Evolutionary conservation across 92 coral and sea anemone genomes (phyloP).

Genomic region (Paragorgia papillata): DNA sequence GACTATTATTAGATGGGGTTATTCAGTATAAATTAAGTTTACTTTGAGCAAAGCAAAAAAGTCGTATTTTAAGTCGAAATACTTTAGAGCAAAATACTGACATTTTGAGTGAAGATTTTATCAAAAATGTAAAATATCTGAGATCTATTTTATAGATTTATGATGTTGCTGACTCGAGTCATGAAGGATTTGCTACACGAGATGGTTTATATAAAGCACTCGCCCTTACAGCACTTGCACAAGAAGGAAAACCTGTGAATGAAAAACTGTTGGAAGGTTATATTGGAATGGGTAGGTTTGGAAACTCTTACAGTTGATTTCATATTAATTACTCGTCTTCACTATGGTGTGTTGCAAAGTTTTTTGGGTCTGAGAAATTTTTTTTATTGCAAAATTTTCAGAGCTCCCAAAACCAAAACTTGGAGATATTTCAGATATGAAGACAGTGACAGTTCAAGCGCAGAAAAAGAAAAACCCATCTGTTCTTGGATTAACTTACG

Average conservation of each 20-base stretch:
- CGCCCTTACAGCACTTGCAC: slow-evolving; percentile 94
- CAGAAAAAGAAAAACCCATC: slow-evolving; percentile 86
- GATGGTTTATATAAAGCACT: slow-evolving; percentile 97
- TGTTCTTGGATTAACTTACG: slow-evolving; percentile 81
- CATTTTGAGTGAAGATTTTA: no score
- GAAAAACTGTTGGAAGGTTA: slow-evolving; percentile 86
- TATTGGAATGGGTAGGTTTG: slow-evolving; percentile 80
- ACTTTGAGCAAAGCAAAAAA: no score
- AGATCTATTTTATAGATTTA: slow-evolving; percentile 81
- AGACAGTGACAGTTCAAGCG: slow-evolving; percentile 68
- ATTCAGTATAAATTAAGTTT: no score
- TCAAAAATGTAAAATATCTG: no score
- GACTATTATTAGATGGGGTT: no score
- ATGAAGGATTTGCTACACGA: slow-evolving; percentile 86
- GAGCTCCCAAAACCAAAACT: slow-evolving; percentile 94
- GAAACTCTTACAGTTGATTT: no score
- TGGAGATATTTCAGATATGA: slow-evolving; percentile 90
- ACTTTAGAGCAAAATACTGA: no score
- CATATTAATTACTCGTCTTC: no score
- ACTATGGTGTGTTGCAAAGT: no score
- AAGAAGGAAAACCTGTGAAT: slow-evolving; percentile 91
- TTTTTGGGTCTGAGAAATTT: no score
- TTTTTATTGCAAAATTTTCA: slow-evolving; percentile 30
- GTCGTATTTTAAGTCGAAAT: no score
- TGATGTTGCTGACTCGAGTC: slow-evolving; percentile 90